Conservation (phyloP, 2,113 vertebrate species). For the Phasianus colchicus region DNA sequence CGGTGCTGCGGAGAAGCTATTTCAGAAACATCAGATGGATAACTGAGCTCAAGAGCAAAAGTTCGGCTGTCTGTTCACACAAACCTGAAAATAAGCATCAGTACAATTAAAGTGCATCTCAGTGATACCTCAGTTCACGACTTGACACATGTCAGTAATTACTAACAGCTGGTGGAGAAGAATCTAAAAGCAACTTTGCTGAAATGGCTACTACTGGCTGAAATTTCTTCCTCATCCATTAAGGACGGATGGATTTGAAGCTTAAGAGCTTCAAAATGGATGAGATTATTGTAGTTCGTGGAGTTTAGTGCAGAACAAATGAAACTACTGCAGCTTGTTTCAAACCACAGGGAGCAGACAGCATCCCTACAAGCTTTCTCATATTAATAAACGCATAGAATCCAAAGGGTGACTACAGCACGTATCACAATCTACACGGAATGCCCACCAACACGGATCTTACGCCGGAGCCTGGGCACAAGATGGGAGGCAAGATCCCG, state of each 20-base stretch:
- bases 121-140: fast-evolving
- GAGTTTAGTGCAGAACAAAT: too few relatives aligned
- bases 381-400: slow-evolving; percentile 27
- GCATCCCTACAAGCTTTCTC: neutral
- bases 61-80: neutral
- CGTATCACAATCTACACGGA: neutral
- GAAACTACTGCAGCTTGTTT: neutral
- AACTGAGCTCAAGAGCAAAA: neutral
- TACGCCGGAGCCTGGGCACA: neutral
- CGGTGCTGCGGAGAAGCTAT: neutral
- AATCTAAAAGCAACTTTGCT: neutral
- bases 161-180: neutral
- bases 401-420: neutral
- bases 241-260: neutral
- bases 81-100: neutral
- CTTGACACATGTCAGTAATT: fast-evolving
- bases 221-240: neutral
- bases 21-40: neutral
- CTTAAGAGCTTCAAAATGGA: neutral
- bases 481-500: neutral
- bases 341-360: neutral
- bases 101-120: neutral
- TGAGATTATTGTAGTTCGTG: neutral
- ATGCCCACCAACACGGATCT: neutral
- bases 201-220: neutral